Evolutionary conservation across 1,140 invertebrate genomes (phyloP).

Genomic region (Laupala kohalensis): DNA sequence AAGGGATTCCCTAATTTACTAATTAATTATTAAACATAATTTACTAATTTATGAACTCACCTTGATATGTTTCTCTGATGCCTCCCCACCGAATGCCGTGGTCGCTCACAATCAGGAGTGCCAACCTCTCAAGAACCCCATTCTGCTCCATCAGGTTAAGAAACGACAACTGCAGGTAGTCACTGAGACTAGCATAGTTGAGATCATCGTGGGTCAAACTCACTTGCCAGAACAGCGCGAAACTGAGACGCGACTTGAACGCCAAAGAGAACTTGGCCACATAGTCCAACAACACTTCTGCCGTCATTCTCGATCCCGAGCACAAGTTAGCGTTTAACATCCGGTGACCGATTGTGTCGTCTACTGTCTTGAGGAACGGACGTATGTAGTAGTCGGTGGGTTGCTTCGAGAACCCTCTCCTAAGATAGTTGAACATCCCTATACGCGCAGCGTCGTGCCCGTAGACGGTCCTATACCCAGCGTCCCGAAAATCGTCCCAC

Average conservation of each 20-base stretch:
- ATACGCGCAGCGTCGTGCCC: slow-evolving; percentile 41
- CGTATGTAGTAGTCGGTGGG: slow-evolving; percentile 45
- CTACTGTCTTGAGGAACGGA: slow-evolving; percentile 31
- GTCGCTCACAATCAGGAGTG: slow-evolving; percentile 53
- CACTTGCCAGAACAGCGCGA: slow-evolving; percentile 35
- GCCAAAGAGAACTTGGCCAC: slow-evolving; percentile 18
- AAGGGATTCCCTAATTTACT: no score
- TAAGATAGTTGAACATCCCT: slow-evolving; percentile 41
- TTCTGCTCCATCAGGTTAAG: slow-evolving; percentile 22
- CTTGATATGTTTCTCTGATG: slow-evolving; percentile 45
- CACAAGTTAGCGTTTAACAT: slow-evolving; percentile 37
- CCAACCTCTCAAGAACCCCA: slow-evolving; percentile 32
- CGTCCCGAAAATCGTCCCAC: slow-evolving; percentile 37
- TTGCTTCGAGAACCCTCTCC: slow-evolving; percentile 35
- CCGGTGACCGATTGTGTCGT: slow-evolving; percentile 33
- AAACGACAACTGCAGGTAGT: slow-evolving; percentile 26
- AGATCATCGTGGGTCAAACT: slow-evolving; percentile 37
- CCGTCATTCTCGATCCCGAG: slow-evolving; percentile 31
- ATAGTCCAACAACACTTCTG: slow-evolving; percentile 21
- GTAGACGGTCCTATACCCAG: slow-evolving; percentile 38
- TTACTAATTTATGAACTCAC: no score
- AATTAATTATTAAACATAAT: no score
- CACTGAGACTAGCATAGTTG: slow-evolving; percentile 31
- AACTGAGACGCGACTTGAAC: slow-evolving; percentile 22
- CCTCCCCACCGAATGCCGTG: slow-evolving; percentile 55